A percentile compares a stretch with the other conserved stretches of the same genome.
Evolutionary conservation across 2,797 vertebrate species (phyloP).

Genomic region (Amblyopsis hoosieri): DNA sequence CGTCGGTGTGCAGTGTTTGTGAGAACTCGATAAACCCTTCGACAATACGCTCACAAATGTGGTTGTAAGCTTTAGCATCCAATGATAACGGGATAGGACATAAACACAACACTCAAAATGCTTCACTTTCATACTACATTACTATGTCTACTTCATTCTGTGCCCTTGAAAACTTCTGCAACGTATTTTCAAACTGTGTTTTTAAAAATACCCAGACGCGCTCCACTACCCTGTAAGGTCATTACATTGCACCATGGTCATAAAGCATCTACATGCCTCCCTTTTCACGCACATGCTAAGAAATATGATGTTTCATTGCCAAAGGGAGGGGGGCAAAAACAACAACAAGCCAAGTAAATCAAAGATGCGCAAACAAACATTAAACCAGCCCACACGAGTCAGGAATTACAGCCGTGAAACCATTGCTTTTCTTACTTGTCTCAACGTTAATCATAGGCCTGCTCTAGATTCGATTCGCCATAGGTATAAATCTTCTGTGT

Average conservation of each 20-base stretch:
- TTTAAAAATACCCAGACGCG: constrained; percentile 31
- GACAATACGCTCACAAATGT: constrained; percentile 37
- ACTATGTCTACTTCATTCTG: too few relatives aligned
- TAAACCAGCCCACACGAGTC: constrained; percentile 14
- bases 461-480: constrained; percentile 27
- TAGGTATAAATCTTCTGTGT: constrained; percentile 25
- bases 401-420: constrained; percentile 16
- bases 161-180: constrained; percentile 41
- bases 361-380: constrained; percentile 17
- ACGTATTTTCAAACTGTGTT: constrained; percentile 34
- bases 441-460: constrained; percentile 15
- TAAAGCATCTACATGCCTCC: background rate
- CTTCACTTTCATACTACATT: too few relatives aligned
- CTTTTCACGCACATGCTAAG: constrained; percentile 10
- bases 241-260: background rate
- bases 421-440: constrained; percentile 17
- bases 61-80: background rate
- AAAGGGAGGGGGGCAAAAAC: background rate
- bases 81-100: too few relatives aligned
- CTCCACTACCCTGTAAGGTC: constrained; percentile 5
- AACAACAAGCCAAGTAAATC: constrained; percentile 7
- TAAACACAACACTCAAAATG: too few relatives aligned
- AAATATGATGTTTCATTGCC: constrained; percentile 10
- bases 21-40: constrained; percentile 41
- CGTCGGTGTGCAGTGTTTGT: constrained; percentile 31